These are phyloP conservation scores for Cheilosia pagana DNA, from an alignment of 2,888 invertebrate species.

Conservation along the genomic window DNA sequence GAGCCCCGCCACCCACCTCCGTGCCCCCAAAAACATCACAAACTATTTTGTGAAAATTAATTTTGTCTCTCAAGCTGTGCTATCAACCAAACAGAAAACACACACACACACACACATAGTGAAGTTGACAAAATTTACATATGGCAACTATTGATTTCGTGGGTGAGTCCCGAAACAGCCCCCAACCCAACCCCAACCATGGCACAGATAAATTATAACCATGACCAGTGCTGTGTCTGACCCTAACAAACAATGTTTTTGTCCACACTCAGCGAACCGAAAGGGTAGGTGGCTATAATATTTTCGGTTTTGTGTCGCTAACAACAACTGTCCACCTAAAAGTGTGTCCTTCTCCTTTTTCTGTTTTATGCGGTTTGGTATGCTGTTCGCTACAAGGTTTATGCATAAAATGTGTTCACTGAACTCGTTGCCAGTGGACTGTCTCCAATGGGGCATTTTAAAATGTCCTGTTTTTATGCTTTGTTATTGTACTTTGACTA, in stretches of 20 bases:
- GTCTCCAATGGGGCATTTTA: slow-evolving; percentile 6
- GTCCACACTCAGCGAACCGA: slow-evolving; percentile 5
- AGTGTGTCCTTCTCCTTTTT: slow-evolving; percentile 43
- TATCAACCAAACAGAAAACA: not conserved
- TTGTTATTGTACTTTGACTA: not conserved
- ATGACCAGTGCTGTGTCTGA: slow-evolving; percentile 28
- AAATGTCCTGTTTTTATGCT: slow-evolving; percentile 7
- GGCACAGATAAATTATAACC: slow-evolving; percentile 39
- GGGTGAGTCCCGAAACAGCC: not conserved
- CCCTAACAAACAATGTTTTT: slow-evolving; percentile 48
- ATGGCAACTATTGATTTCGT: slow-evolving; percentile 41
- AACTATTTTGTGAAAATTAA: slow-evolving; percentile 40
- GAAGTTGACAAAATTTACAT: slow-evolving; percentile 57
- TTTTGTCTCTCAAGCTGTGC: slow-evolving; percentile 52
- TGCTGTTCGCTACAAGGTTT: slow-evolving; percentile 11
- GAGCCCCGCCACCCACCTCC: not conserved
- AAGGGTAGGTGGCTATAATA: slow-evolving; percentile 31
- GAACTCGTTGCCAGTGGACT: not conserved
- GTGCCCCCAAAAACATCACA: not conserved
- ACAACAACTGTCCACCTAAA: slow-evolving; percentile 36
- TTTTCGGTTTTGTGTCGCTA: slow-evolving; percentile 47
- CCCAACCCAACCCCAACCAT: not conserved
- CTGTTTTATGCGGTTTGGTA: slow-evolving; percentile 27
- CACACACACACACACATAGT: slow-evolving; percentile 42
- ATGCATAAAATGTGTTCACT: slow-evolving; percentile 13